Evolutionary conservation across 2,888 invertebrate genomes (phyloP).

Genomic region (Prosapia bicincta): DNA sequence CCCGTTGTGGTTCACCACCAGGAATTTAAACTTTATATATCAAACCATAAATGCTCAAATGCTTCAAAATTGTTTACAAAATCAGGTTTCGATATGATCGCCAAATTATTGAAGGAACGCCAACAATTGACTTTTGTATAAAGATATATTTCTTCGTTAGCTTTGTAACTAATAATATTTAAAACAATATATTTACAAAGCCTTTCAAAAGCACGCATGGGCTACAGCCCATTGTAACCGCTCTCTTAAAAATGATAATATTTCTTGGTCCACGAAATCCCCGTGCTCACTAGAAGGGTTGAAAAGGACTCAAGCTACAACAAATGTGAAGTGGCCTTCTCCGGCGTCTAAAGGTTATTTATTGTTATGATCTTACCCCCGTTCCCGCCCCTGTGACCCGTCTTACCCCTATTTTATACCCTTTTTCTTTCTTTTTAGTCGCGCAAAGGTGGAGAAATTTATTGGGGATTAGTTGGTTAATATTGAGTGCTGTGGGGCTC

Average conservation of each 20-base stretch:
- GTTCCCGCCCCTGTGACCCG: not conserved
- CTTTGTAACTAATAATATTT: too few relatives aligned
- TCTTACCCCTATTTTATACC: not conserved
- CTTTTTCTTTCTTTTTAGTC: not conserved
- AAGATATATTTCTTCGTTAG: too few relatives aligned
- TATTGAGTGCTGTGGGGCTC: not conserved
- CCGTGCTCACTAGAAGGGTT: not conserved
- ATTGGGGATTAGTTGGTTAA: not conserved
- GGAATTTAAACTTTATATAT: too few relatives aligned
- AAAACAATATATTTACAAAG: not conserved
- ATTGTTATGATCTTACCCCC: not conserved
- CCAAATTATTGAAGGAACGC: too few relatives aligned
- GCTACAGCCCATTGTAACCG: not conserved
- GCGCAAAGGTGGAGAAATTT: not conserved
- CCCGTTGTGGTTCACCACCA: too few relatives aligned
- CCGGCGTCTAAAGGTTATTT: not conserved
- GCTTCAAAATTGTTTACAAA: too few relatives aligned
- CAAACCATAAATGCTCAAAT: too few relatives aligned
- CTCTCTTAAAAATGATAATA: not conserved
- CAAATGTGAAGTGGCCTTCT: slow-evolving; percentile 2
- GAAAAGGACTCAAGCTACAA: not conserved
- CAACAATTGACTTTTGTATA: too few relatives aligned
- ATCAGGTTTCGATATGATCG: too few relatives aligned
- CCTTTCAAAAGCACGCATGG: not conserved
- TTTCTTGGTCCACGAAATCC: not conserved